phyloP scores from a whole-genome alignment of 2,113 vertebrate genomes.

The Neodon shergylaensis region DNA sequence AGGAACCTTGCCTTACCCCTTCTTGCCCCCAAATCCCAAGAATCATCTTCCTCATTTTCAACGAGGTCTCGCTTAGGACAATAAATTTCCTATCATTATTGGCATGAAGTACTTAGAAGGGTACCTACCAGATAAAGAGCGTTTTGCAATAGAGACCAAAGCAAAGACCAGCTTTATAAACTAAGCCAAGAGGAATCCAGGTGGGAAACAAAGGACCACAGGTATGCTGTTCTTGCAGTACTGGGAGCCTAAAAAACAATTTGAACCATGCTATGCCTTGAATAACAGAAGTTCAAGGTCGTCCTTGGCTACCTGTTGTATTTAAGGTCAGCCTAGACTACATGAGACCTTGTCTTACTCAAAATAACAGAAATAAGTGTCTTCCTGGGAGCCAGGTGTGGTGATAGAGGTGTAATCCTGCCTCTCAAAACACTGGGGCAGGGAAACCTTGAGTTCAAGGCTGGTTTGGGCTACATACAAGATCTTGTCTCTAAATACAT shows the following conservation, averaged over 20 bases:
- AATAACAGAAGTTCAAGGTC: background rate
- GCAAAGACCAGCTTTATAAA: constrained; percentile 40
- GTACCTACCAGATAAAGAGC: constrained; percentile 1
- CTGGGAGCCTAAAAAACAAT: background rate
- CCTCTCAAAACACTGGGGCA: background rate
- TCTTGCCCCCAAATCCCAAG: background rate
- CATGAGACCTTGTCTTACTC: background rate
- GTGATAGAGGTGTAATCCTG: background rate
- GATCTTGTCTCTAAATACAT: background rate
- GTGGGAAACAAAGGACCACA: background rate
- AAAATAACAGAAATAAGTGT: background rate
- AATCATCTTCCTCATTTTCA: background rate
- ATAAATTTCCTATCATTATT: background rate
- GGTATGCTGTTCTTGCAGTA: background rate
- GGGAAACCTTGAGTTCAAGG: background rate
- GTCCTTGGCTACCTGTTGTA: background rate
- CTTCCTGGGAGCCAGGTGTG: background rate
- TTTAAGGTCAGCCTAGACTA: background rate
- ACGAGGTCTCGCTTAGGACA: background rate
- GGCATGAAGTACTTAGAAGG: background rate
- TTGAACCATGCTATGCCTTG: too few species aligned
- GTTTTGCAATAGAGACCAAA: constrained; percentile 5
- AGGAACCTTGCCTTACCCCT: too few species aligned
- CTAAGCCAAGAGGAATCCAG: background rate
- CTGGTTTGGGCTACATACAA: background rate